A percentile compares a stretch with the other conserved stretches of the same genome.
phyloP scores from a whole-genome alignment of 2,797 vertebrate species.

The Leptodactylus fallax region DNA sequence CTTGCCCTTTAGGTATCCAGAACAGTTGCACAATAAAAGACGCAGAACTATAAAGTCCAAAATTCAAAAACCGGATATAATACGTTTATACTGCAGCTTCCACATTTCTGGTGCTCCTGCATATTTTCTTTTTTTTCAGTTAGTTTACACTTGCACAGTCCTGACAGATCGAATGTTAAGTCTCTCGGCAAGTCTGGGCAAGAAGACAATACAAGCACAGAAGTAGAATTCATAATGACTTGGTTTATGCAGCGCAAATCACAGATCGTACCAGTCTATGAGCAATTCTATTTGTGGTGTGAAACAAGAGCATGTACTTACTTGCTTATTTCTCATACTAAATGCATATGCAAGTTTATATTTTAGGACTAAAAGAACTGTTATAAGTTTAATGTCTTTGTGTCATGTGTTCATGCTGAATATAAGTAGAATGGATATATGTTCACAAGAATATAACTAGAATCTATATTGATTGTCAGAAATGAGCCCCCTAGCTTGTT shows the following conservation, averaged over 20 bases:
- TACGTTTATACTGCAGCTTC: neutral
- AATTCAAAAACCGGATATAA: neutral
- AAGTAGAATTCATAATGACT: conserved; percentile 40
- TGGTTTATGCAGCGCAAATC: conserved; percentile 52
- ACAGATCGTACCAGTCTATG: conserved; percentile 35
- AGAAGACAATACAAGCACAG: conserved; percentile 33
- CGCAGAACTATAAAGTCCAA: neutral
- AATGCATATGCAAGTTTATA: neutral
- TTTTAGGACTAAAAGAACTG: neutral
- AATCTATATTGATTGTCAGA: too few relatives aligned
- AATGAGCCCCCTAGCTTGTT: too few relatives aligned
- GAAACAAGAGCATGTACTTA: conserved; percentile 42
- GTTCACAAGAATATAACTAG: too few relatives aligned
- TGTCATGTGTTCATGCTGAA: neutral
- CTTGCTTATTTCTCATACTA: neutral
- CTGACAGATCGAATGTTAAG: conserved; percentile 23
- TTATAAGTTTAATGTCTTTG: neutral
- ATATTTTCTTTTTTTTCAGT: conserved; percentile 43
- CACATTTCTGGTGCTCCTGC: neutral
- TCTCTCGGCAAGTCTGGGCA: conserved; percentile 38
- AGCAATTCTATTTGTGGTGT: conserved; percentile 40
- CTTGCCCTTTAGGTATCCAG: neutral
- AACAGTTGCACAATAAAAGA: neutral
- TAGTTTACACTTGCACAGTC: conserved; percentile 39
- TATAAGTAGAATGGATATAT: too few relatives aligned